phyloP scores from a whole-genome alignment of 2,797 vertebrate species.

The Channallabes apus region DNA sequence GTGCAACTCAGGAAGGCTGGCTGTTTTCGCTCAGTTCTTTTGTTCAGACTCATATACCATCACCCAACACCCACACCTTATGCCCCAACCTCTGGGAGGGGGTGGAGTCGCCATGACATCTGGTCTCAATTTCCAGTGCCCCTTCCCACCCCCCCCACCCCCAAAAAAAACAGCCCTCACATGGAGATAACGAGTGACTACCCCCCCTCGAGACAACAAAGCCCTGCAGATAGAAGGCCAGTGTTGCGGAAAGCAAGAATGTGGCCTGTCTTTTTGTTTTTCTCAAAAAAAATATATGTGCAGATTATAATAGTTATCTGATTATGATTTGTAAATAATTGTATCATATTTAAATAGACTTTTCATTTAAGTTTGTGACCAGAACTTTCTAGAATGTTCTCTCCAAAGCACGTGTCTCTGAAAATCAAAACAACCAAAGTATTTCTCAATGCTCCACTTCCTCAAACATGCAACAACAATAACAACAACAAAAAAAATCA shows the following conservation, averaged over 20 bases:
- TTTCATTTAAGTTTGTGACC: no score
- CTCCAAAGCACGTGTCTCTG: slow-evolving; percentile 19
- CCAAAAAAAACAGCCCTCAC: slow-evolving; percentile 60
- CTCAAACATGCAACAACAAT: slow-evolving; percentile 11
- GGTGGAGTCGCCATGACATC: slow-evolving; percentile 72
- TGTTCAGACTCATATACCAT: slow-evolving; percentile 63
- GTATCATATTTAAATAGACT: neutral
- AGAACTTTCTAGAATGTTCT: slow-evolving; percentile 6
- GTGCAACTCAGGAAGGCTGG: slow-evolving; percentile 3
- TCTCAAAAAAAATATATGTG: neutral
- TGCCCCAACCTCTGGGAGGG: slow-evolving; percentile 54
- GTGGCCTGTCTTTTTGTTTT: neutral
- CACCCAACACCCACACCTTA: slow-evolving; percentile 15
- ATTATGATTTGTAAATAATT: neutral
- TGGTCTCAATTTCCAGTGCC: slow-evolving; percentile 67
- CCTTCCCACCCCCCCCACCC: slow-evolving; percentile 56
- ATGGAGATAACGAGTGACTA: slow-evolving; percentile 55
- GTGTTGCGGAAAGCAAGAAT: neutral
- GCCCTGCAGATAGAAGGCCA: neutral
- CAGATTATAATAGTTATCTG: neutral
- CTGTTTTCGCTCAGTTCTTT: slow-evolving; percentile 54
- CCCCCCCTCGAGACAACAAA: slow-evolving; percentile 42
- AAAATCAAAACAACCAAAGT: slow-evolving; percentile 1
- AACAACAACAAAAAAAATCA: slow-evolving; percentile 37
- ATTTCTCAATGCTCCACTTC: slow-evolving; percentile 56